These are phyloP conservation scores for Rhynchotus rufescens DNA, from an alignment of 2,797 vertebrate genomes.

Conservation along the genomic window DNA sequence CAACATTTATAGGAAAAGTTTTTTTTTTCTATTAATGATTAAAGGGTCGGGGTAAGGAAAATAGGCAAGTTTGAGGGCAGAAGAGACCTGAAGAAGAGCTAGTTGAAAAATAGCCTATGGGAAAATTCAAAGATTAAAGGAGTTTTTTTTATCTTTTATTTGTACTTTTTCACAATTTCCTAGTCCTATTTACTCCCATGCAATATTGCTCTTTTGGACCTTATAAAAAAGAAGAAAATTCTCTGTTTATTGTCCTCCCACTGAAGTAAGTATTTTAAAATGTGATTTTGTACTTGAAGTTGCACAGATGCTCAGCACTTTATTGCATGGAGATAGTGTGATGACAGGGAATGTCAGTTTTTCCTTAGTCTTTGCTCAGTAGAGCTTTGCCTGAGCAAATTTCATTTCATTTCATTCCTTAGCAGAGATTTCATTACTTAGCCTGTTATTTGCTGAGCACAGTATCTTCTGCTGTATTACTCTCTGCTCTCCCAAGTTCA, in stretches of 20 bases:
- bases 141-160: background rate
- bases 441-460: background rate
- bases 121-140: background rate
- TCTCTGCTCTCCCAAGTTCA: background rate
- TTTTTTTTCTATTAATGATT: background rate
- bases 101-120: background rate
- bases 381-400: background rate
- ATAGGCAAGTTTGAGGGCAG: background rate
- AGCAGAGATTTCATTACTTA: too few species aligned
- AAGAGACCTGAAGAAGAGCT: background rate
- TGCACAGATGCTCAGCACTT: background rate
- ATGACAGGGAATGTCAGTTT: background rate
- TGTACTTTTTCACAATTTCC: background rate
- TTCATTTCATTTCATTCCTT: too few species aligned
- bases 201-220: background rate
- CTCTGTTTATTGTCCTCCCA: background rate
- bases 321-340: background rate
- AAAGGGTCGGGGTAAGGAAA: background rate
- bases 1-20: background rate
- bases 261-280: background rate
- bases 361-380: background rate
- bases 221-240: constrained; percentile 4
- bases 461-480: background rate
- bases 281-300: background rate
- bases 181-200: background rate